Evolutionary conservation across 1,140 invertebrate genomes (phyloP), one percentile per base, ranked within the genome.

Genomic region (Drosophila pruinosa): DNA sequence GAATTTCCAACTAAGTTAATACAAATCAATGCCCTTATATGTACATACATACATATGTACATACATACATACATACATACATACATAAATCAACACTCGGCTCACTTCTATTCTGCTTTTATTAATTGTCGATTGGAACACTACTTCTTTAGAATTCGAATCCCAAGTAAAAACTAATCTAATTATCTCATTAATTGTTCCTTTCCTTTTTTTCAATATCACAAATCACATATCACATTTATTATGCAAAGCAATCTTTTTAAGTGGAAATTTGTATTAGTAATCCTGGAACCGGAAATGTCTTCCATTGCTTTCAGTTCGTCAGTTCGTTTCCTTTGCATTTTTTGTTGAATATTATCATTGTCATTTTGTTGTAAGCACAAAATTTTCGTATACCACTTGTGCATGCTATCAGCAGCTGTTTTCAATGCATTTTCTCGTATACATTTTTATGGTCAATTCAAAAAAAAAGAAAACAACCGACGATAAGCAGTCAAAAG

Each of bases 361-460:
- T 41, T 43, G 17, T 15, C 47, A 31, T 54, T 62, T 62, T 21
- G 45, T 50, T 61, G 57, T 17, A 62, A 50, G 47, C 39, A 24
- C 3, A 43, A 50, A 47, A 12, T n/a, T 31, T 65, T 28, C 14
- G 28, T 45, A 50, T 58, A 0, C 26, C 43, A 63, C 3, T 41
- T 53, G 21, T 12, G 39, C 38, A 38, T 61, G 65, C 61, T 80
- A 78, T 80, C 72, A 80, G 63, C 64, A 14, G 2, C 8, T 17
- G 50, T 31, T 53, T 71, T 75, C 31, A 73, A 69, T 72, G 31
- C 6, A 28, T 36, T 62, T 58, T 54, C 48, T 62, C 21, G 48
- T 62, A 54, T 26, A 53, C 28, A 26, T 64, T 77, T 78, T 78
- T 63, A 78, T 38, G 76, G 75, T 72, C 71, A 75, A 80, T 80